Base-by-base conservation (phyloP, 2,113 vertebrate genomes). In the Hemibagrus wyckioides region DNA sequence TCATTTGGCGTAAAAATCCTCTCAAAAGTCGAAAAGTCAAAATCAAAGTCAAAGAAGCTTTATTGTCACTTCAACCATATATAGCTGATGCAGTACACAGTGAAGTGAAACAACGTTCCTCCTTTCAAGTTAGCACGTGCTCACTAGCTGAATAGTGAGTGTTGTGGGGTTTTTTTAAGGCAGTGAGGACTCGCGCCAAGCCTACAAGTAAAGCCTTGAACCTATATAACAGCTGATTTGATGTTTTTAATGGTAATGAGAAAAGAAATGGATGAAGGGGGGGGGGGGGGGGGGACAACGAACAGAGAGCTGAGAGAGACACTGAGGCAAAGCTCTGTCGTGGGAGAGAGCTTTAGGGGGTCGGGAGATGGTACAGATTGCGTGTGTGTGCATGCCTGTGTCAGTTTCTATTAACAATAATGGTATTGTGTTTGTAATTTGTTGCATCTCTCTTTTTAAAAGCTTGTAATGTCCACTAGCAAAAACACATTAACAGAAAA, bases 391-490 rank as follows among this genome's bases (percentile, higher is more conserved):
- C 87, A 48, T 79, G 76, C 33, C 48, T 36, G 54, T 81, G 54
- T 21, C 59, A 80, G 81, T 88, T 67, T 61, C 13, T n/a, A 63
- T 9, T 59, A 65, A 93, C 92, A 94, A 89, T 89, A 90, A 92
- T 85, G 65, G 15, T 86, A 90, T 89, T 93, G 91, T 94, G 73
- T 89, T 48, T 83, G 30, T 6, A 63, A 79, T 84, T 89, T 61
- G 52, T 82, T 14, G 69, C 89, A 85, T 90, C 88, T 82, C 69
- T 81, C 73, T 44, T 8, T 30, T 89, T 83, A 84, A 76, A 81
- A 73, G n/a, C 44, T 39, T 57, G 73, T 61, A 19, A 33, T 44
- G 44, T 86, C 86, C 89, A 85, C 85, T 65, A 88, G 80, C 83
- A 77, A 52, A 54, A 69, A 28, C 10, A n/a, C 17, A 28, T 10